Evolutionary conservation across 2,888 invertebrate genomes (phyloP).

Genomic region (Yponomeuta malinellus): DNA sequence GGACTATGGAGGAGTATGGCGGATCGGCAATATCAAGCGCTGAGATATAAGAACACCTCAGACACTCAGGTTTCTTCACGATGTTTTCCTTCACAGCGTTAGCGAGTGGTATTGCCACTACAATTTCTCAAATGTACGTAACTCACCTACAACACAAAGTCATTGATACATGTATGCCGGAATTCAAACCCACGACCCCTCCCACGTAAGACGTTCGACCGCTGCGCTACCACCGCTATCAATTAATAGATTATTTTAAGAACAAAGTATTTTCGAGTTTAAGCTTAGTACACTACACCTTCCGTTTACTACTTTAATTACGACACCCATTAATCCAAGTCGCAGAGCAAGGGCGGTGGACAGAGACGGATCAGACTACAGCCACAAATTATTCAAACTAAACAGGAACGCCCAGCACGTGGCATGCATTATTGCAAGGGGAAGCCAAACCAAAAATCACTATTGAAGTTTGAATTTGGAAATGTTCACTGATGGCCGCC

Average conservation of each 20-base stretch:
- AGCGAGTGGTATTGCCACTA: no score
- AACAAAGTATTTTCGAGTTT: not conserved
- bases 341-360: slow-evolving; percentile 48
- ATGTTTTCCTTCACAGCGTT: no score
- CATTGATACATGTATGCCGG: no score
- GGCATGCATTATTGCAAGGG: not conserved
- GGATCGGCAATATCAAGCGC: no score
- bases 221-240: no score
- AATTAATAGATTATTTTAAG: not conserved
- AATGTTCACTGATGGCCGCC: not conserved
- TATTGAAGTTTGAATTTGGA: not conserved
- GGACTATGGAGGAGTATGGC: no score
- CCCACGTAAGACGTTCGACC: no score
- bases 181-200: no score
- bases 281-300: slow-evolving; percentile 39
- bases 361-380: slow-evolving; percentile 48
- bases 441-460: not conserved
- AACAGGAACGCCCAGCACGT: not conserved
- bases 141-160: no score
- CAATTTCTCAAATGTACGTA: no score
- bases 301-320: slow-evolving; percentile 65
- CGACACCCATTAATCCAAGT: slow-evolving; percentile 56
- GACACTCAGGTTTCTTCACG: no score
- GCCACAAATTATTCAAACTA: slow-evolving; percentile 11
- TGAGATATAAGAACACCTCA: no score